Base-by-base conservation (phyloP, 2,888 invertebrate species). In the Drosophila sordidula region DNA sequence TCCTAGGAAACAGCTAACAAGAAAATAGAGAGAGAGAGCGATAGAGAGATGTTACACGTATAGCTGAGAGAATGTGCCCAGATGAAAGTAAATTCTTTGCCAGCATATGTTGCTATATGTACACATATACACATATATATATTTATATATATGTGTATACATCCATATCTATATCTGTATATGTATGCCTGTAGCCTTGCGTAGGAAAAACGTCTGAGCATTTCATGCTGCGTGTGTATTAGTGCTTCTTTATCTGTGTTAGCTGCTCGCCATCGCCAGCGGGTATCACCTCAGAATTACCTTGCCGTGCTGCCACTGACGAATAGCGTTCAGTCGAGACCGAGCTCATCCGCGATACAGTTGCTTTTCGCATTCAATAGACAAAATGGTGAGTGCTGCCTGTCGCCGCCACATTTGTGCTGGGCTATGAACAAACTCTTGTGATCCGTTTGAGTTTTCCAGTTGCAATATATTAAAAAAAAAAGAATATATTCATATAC, bases 311-410 rank as follows among this genome's bases (percentile, higher is more conserved):
- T 88, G 90, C 88, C 89, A 87, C 83, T 86, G 85, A 89, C 87
- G 89, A 89, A 86, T 89, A 91, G 83, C 90, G 91, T 92, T 92
- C 92, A 92, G 92, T 92, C 92, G 92, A 92, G 91, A 92, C 91
- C 91, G 90, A 92, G 91, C 91, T 91, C 91, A 92, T 92, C 90
- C 92, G 91, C 92, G 91, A 91, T 93, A 93, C 93, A 93, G 92
- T 91, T 92, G 90, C 89, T 89, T 90, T 91, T 93, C 90, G 93
- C 94, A 91, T 90, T 84, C 86, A 90, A 94, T 93, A 94, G 93
- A 94, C 94, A 94, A 94, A 94, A 94, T 95, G 94, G 94, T 95
- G 94, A 94, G 94, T 90, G 75, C 49, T 25, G 56, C 52, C 29
- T 29, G 29, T 3, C 64, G 56, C 29, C 51, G 58, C 9, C 62